Evolutionary conservation across 2,113 vertebrate species (phyloP).

Genomic region (Corvus hawaiiensis): DNA sequence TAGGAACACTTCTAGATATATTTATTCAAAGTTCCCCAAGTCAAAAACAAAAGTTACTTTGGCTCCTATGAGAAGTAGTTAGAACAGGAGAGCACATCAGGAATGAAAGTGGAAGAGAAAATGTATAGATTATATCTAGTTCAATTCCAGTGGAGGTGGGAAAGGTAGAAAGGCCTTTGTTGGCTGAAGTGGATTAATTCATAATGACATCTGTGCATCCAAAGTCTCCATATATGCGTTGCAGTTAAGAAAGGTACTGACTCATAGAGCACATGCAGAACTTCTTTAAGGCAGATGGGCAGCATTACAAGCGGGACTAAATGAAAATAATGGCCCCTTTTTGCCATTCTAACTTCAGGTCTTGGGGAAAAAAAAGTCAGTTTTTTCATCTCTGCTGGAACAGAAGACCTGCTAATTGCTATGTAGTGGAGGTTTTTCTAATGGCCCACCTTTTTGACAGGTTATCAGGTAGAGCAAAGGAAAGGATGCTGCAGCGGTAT

Average conservation of each 20-base stretch:
- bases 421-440: neutral
- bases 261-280: neutral
- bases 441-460: neutral
- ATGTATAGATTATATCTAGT: neutral
- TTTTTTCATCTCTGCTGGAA: neutral
- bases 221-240: neutral
- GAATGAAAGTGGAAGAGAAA: slow-evolving; percentile 43
- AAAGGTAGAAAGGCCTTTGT: slow-evolving; percentile 43
- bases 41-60: slow-evolving; percentile 55
- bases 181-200: neutral
- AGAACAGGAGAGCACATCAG: slow-evolving; percentile 25
- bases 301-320: neutral
- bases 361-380: neutral
- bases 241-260: neutral
- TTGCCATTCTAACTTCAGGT: neutral
- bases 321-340: neutral
- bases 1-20: slow-evolving; percentile 22
- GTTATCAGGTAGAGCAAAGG: slow-evolving; percentile 16
- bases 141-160: slow-evolving; percentile 21
- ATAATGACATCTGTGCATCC: neutral
- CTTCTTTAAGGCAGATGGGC: neutral
- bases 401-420: neutral
- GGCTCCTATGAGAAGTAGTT: neutral
- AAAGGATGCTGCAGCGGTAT: neutral
- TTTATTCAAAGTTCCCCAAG: slow-evolving; percentile 47